Base-by-base conservation (phyloP, 2,888 invertebrate genomes). In the Ophion slaviceki region DNA sequence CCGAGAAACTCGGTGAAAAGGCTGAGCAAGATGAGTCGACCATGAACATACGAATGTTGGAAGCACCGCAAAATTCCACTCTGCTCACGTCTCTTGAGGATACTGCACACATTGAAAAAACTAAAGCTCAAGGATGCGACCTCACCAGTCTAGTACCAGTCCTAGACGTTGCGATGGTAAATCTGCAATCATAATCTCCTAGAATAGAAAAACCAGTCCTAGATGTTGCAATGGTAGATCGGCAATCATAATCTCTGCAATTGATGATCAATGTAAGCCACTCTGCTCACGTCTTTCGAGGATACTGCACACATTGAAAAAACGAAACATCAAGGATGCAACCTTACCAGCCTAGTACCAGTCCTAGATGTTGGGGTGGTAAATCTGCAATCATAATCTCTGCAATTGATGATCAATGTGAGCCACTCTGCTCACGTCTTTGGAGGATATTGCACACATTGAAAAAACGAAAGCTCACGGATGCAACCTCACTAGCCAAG, bases 1-100 rank as follows among this genome's bases (percentile, higher is more conserved):
- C 75, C 72, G 72, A 36, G 10, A 79, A 80, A 84, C 32, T 74
- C 64, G 77, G 40, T 84, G 74, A 72, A 76, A 81, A 70, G 68
- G 62, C 67, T 4, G 53, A 85, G 75, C 61, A 53, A 71, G 67
- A 71, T 67, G 20, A 64, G 24, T 80, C 66, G 70, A 45, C 47
- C 45, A n/a, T 24, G 17, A 14, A 28, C 68, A 45, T 61, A 14
- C 47, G 14, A 53, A 53, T 53, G 53, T 40, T 24, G 8, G 59
- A 59, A 32, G 45, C 45, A 72, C 64, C 61, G 61, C 10, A 61
- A 61, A 61, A 61, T 61, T 61, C 20, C 8, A 53, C 40, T 40
- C 40, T 40, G 40, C 40, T 53, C 53, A 53, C 53, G 14, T 47
- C 47, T 47, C 47, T 11, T 47, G 47, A 47, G 14, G 2, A 47